These are phyloP conservation scores for Cataglyphis rosenhaueri DNA, from an alignment of 2,888 invertebrate genomes.

Conservation along the genomic window DNA sequence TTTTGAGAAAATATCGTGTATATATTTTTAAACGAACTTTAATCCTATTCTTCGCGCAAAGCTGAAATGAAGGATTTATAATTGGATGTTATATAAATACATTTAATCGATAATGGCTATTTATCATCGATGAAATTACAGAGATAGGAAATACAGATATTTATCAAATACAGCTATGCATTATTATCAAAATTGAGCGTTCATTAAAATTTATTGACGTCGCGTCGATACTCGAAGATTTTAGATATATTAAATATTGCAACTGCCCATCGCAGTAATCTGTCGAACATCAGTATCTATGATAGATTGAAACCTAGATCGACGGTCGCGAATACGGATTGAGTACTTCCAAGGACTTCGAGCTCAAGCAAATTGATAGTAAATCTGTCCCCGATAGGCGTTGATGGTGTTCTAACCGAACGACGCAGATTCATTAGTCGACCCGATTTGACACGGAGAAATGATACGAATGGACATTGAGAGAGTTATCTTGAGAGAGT, in stretches of 20 bases:
- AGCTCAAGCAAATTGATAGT: constrained; percentile 66
- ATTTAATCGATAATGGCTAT: not conserved
- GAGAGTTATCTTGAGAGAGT: constrained; percentile 42
- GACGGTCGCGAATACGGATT: constrained; percentile 57
- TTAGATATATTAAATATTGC: constrained; percentile 5
- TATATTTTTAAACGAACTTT: not conserved
- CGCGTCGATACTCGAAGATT: constrained; percentile 11
- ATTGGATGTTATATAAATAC: not conserved
- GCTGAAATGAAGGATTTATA: not conserved
- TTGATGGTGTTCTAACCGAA: constrained; percentile 71
- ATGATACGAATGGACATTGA: constrained; percentile 59
- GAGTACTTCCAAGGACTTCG: constrained; percentile 48
- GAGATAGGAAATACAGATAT: not conserved
- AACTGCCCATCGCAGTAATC: constrained; percentile 19
- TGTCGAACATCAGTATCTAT: constrained; percentile 5
- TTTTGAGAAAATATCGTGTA: not conserved
- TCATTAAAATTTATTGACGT: constrained; percentile 21
- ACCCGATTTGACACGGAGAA: constrained; percentile 66
- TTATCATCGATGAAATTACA: not conserved
- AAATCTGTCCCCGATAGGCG: constrained; percentile 67
- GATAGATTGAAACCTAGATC: constrained; percentile 44
- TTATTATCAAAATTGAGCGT: constrained; percentile 3
- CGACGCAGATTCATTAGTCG: constrained; percentile 74
- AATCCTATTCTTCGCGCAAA: not conserved
- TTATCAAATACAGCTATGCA: constrained; percentile 2